These are phyloP conservation scores for Andrena marginata DNA, from an alignment of 2,888 invertebrate genomes.

Conservation along the genomic window DNA sequence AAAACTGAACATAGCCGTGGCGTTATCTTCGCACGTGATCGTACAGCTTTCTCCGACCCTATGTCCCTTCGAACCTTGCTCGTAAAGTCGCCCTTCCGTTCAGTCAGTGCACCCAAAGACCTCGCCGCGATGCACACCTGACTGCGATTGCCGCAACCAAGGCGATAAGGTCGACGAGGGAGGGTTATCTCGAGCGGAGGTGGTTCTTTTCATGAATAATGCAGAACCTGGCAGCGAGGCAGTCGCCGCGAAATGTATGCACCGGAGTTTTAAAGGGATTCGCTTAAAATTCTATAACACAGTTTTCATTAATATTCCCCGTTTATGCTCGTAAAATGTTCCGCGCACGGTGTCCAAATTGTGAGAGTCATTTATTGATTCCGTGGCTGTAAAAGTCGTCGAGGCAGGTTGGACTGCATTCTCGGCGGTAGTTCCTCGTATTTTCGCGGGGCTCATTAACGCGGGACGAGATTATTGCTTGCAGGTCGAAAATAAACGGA, in stretches of 20 bases:
- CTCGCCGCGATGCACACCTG: constrained; percentile 64
- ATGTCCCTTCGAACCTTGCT: constrained; percentile 23
- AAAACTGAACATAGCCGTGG: constrained; percentile 18
- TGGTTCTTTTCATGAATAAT: constrained; percentile 77
- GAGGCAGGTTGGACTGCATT: not conserved
- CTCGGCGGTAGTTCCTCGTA: not conserved
- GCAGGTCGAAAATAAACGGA: constrained; percentile 60
- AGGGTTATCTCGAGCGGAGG: constrained; percentile 74
- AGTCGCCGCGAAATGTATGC: constrained; percentile 58
- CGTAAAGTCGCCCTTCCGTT: constrained; percentile 52
- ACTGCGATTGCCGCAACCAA: constrained; percentile 64
- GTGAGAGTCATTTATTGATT: not conserved
- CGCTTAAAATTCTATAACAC: constrained; percentile 36
- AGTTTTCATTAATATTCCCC: not conserved
- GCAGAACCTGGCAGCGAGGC: constrained; percentile 61
- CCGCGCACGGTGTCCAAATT: not conserved
- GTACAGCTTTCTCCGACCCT: constrained; percentile 31
- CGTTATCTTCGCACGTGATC: constrained; percentile 47
- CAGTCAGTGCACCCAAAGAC: constrained; percentile 44
- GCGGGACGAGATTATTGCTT: constrained; percentile 48
- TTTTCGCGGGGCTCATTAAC: constrained; percentile 22
- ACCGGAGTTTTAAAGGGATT: constrained; percentile 14
- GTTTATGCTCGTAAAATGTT: not conserved
- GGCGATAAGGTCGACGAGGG: constrained; percentile 77
- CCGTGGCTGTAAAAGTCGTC: not conserved